Conservation (phyloP, 2,888 invertebrate genomes). For the Mayetiola destructor region DNA sequence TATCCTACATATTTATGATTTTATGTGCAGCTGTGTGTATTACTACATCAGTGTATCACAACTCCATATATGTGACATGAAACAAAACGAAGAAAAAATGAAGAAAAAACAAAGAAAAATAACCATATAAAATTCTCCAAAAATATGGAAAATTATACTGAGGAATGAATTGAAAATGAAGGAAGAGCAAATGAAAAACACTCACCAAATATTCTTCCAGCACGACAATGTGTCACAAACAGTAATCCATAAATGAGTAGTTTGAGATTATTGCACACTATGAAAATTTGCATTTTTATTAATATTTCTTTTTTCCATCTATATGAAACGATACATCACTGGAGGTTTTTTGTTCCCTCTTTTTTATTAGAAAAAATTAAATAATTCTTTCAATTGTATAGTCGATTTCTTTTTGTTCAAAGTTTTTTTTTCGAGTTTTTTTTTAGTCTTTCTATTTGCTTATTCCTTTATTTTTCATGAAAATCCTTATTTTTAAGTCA, state of each 20-base stretch:
- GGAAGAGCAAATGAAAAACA: constrained; percentile 17
- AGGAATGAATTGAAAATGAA: not conserved
- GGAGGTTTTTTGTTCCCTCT: not conserved
- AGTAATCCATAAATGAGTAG: constrained; percentile 34
- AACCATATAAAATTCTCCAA: not conserved
- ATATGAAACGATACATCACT: constrained; percentile 6
- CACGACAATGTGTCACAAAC: constrained; percentile 26
- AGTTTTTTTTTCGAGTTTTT: not conserved
- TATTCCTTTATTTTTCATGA: not conserved
- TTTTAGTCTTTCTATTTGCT: not conserved
- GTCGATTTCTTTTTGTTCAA: not conserved
- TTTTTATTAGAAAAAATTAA: not conserved
- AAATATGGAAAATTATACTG: not conserved
- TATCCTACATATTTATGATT: too few species aligned
- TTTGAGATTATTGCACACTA: constrained; percentile 29
- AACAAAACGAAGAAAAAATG: not conserved
- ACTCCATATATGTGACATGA: too few species aligned
- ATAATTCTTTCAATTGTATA: not conserved
- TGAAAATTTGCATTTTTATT: constrained; percentile 16
- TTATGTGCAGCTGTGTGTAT: too few species aligned
- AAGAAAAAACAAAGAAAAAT: not conserved
- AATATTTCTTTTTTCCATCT: constrained; percentile 5
- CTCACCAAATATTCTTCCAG: constrained; percentile 35
- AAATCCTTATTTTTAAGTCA: not conserved
- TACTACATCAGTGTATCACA: too few species aligned